These are phyloP conservation scores for Siniperca chuatsi DNA, from an alignment of 2,113 vertebrate genomes.

Conservation along the genomic window DNA sequence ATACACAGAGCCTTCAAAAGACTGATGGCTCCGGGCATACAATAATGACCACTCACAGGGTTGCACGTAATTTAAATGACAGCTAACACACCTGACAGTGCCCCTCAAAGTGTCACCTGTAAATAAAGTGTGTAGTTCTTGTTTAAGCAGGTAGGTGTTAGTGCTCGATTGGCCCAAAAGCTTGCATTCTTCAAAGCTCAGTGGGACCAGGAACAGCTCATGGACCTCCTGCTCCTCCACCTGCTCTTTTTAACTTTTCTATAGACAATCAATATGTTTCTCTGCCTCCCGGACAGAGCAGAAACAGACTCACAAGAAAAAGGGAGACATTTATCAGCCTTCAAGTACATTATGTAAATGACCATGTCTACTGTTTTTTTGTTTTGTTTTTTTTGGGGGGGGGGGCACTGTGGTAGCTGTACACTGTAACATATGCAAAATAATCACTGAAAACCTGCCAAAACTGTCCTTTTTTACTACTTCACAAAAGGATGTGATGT, in stretches of 20 bases:
- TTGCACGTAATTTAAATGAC: constrained; percentile 44
- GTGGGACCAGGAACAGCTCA: not conserved
- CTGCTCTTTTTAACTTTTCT: constrained; percentile 38
- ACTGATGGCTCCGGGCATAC: constrained; percentile 1
- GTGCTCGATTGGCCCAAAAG: not conserved
- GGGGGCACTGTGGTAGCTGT: constrained; percentile 48
- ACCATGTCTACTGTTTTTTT: constrained; percentile 33
- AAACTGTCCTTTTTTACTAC: constrained; percentile 24
- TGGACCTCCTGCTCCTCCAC: constrained; percentile 12
- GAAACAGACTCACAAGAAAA: constrained; percentile 69
- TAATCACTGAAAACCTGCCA: constrained; percentile 49
- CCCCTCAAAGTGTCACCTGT: constrained; percentile 40
- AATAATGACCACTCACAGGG: constrained; percentile 13
- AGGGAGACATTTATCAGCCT: constrained; percentile 72
- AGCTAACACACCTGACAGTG: constrained; percentile 38
- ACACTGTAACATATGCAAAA: constrained; percentile 68
- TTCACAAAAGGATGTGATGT: constrained; percentile 48
- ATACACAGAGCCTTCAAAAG: constrained; percentile 30
- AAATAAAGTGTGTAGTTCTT: constrained; percentile 33
- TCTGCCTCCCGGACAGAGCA: constrained; percentile 64
- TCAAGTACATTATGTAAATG: constrained; percentile 58
- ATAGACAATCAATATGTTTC: constrained; percentile 16
- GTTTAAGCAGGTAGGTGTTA: constrained; percentile 25
- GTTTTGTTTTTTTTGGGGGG: too few relatives aligned
- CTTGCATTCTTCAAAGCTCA: constrained; percentile 19